These are phyloP conservation scores for Drosophila gaucha DNA, from an alignment of 2,888 invertebrate species.

Conservation along the genomic window DNA sequence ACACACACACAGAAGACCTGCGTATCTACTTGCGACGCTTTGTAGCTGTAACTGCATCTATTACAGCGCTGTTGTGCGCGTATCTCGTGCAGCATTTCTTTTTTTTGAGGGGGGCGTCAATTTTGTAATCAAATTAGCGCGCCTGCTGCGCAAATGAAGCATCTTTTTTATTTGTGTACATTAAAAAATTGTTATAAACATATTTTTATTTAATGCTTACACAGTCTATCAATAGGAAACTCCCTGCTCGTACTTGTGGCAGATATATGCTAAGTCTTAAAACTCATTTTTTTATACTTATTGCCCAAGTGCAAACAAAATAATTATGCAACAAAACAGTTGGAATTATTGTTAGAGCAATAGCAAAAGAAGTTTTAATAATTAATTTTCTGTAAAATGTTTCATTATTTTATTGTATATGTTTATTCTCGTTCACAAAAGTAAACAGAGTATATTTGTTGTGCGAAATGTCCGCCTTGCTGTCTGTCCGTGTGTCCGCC, in stretches of 20 bases:
- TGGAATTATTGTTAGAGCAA: not conserved
- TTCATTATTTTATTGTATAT: too few relatives aligned
- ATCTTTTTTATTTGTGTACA: slow-evolving; percentile 45
- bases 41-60: slow-evolving; percentile 38
- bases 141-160: slow-evolving; percentile 65
- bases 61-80: slow-evolving; percentile 6
- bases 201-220: slow-evolving; percentile 56
- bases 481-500: too few relatives aligned
- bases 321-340: slow-evolving; percentile 21
- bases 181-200: slow-evolving; percentile 27
- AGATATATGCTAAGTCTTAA: slow-evolving; percentile 53
- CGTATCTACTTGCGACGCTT: too few relatives aligned
- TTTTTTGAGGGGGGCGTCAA: slow-evolving; percentile 45
- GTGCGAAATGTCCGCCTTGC: too few relatives aligned
- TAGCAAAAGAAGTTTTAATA: not conserved
- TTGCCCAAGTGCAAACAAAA: slow-evolving; percentile 16
- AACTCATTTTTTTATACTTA: slow-evolving; percentile 1
- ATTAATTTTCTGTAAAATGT: too few relatives aligned
- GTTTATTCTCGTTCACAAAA: too few relatives aligned
- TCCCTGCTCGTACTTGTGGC: slow-evolving; percentile 51
- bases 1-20: slow-evolving; percentile 36
- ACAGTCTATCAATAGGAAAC: slow-evolving; percentile 26
- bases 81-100: slow-evolving; percentile 38
- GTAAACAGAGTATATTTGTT: too few relatives aligned
- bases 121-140: slow-evolving; percentile 78